Percentiles rank a stretch among this genome's conserved stretches.
These are phyloP conservation scores for Stenotaenia linearis DNA, from an alignment of 2,888 invertebrate genomes.

Conservation along the genomic window DNA sequence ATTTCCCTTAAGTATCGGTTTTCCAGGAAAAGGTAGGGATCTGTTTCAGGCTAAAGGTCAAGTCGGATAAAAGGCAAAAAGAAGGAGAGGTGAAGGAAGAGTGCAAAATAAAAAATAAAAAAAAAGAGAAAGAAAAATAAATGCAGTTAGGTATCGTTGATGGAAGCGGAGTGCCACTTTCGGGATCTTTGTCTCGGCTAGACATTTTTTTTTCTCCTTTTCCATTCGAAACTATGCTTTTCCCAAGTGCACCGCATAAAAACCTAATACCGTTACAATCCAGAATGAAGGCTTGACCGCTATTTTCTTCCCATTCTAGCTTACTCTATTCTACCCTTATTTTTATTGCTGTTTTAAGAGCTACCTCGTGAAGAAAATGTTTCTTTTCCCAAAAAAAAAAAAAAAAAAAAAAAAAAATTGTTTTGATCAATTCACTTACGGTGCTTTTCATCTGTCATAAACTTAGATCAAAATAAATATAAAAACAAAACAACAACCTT, in stretches of 20 bases:
- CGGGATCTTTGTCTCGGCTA: slow-evolving; percentile 8
- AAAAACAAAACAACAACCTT: neutral
- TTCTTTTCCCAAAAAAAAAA: too few relatives aligned
- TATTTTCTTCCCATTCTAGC: neutral
- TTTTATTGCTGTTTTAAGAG: neutral
- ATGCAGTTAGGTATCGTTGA: slow-evolving; percentile 23
- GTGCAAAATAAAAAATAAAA: neutral
- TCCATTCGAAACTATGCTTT: neutral
- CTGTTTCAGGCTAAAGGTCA: slow-evolving; percentile 8
- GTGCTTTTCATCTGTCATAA: neutral
- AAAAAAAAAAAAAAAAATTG: neutral
- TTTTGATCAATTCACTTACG: neutral
- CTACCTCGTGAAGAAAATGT: neutral
- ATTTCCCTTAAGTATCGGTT: neutral
- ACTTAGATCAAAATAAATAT: neutral
- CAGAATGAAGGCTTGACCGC: slow-evolving; percentile 6
- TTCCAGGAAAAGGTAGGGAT: neutral
- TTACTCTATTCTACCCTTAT: neutral
- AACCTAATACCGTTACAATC: slow-evolving; percentile 24
- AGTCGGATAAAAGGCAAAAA: neutral
- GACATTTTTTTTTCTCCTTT: slow-evolving; percentile 3
- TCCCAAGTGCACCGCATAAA: slow-evolving; percentile 1
- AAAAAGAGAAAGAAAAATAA: neutral
- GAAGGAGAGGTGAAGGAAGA: neutral
- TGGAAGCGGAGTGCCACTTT: slow-evolving; percentile 12